Base-by-base conservation (phyloP, 2,797 vertebrate genomes). In the Pagetopsis macropterus region DNA sequence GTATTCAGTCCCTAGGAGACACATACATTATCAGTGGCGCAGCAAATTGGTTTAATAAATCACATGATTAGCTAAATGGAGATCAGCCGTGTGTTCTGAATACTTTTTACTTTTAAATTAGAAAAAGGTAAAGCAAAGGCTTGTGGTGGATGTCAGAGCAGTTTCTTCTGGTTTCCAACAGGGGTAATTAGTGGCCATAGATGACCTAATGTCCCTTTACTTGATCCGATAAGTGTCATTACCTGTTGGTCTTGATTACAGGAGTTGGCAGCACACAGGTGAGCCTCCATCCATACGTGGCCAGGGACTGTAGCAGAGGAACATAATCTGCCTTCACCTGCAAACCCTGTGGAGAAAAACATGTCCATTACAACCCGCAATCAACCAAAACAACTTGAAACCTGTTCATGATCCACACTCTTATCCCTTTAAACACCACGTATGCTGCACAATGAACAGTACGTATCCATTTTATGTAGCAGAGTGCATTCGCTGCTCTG, bases 191-290 rank as follows among this genome's bases (percentile, higher is more conserved):
- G 57, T 78, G 50, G 74, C 74, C 65, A 68, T 4, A 57, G 44
- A 69, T 77, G 5, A 16, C 3, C 41, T 16, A 11, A 50, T 40
- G 46, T 14, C 17, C 12, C 46, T 3, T 60, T 45, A 45, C 58
- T 19, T 4, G 58, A 13, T 31, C 31, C 17, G 46, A 65, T 3
- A 16, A 64, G 17, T 40, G 19, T 48, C n/a, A 46, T 77, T 95
- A 99, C 97, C 97, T 97, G 94, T 97, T 97, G 1, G 94, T 97
- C 93, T 95, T 98, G 89, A 98, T 83, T 17, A 99, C 93, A 0
- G 98, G 97, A 13, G 98, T 99, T 0, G 98, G 96, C 83, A 99
- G 94, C 77, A 99, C 97, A 2, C 98, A 99, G 15, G 95, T 99
- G 87, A 99, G 95, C 84, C 96, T 97, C 98, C 97, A 99, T 66